Percentiles rank a stretch among this genome's conserved stretches.
phyloP scores from a whole-genome alignment of 2,888 invertebrate species.

The Amiota mariae region DNA sequence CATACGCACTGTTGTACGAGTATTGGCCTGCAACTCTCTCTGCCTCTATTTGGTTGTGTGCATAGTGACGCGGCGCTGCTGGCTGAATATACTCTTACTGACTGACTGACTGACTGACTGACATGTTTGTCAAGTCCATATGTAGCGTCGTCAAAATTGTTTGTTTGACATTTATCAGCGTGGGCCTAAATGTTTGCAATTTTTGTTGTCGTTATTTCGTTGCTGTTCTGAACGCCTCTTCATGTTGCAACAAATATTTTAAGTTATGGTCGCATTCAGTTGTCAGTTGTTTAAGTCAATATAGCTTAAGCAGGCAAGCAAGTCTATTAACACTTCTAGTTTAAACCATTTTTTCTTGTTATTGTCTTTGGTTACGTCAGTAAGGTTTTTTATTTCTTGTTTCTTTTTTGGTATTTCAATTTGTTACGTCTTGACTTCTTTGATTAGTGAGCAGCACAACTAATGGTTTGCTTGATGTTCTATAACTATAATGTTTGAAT shows the following conservation, averaged over 20 bases:
- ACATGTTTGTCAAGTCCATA: slow-evolving; percentile 43
- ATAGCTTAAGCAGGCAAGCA: too few relatives aligned
- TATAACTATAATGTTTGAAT: slow-evolving; percentile 24
- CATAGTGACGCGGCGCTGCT: neutral
- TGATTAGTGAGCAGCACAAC: slow-evolving; percentile 32
- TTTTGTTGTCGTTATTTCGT: slow-evolving; percentile 48
- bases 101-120: slow-evolving; percentile 51
- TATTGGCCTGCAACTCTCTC: slow-evolving; percentile 19
- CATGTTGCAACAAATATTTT: neutral
- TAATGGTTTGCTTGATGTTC: slow-evolving; percentile 38
- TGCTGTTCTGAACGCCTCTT: slow-evolving; percentile 52
- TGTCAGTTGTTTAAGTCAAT: neutral
- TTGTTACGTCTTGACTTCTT: slow-evolving; percentile 32
- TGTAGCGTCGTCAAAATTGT: slow-evolving; percentile 11
- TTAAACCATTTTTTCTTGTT: neutral
- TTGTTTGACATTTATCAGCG: slow-evolving; percentile 21
- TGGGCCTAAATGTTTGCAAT: slow-evolving; percentile 31
- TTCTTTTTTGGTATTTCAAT: slow-evolving; percentile 49
- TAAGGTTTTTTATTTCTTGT: neutral
- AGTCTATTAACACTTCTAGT: too few relatives aligned
- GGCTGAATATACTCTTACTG: slow-evolving; percentile 10
- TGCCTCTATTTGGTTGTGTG: neutral
- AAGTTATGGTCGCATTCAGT: neutral
- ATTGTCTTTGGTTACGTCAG: neutral
- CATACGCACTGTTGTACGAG: slow-evolving; percentile 51